Evolutionary conservation across 2,888 invertebrate genomes (phyloP).

Genomic region (Idaea biselata): DNA sequence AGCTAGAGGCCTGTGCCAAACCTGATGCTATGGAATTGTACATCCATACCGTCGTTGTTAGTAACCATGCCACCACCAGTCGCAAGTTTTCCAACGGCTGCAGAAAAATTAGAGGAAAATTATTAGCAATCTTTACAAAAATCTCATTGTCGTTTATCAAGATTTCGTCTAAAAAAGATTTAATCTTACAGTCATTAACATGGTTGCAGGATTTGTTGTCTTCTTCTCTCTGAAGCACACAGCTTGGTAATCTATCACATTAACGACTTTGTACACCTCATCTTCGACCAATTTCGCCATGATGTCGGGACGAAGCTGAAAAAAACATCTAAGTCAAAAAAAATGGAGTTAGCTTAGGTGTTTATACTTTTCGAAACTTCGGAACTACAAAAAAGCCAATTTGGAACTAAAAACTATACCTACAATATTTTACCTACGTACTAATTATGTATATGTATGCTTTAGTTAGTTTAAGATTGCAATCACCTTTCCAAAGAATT

Average conservation of each 20-base stretch:
- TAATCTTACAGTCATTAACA: conserved; percentile 80
- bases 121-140: neutral
- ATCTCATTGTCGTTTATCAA: neutral
- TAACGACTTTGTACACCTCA: conserved; percentile 87
- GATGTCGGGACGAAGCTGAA: conserved; percentile 83
- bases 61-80: conserved; percentile 79
- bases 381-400: too few relatives aligned
- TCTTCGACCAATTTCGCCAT: conserved; percentile 88
- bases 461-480: neutral
- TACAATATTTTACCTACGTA: too few relatives aligned
- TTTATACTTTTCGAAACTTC: too few relatives aligned
- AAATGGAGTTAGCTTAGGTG: too few relatives aligned
- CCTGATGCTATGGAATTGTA: conserved; percentile 77
- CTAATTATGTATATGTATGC: neutral
- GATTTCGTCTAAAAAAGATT: conserved; percentile 3
- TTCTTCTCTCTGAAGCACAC: conserved; percentile 89
- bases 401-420: too few relatives aligned
- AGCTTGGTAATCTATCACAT: conserved; percentile 93
- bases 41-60: conserved; percentile 80
- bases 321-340: too few relatives aligned
- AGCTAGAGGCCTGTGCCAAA: conserved; percentile 74
- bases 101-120: conserved; percentile 19
- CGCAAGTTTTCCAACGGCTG: conserved; percentile 83
- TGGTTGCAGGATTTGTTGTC: conserved; percentile 81
- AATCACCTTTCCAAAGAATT: conserved; percentile 90